A percentile compares a stretch with the other conserved stretches of the same genome.
phyloP scores from a whole-genome alignment of 1,140 invertebrate genomes.

The Zeugodacus cucurbitae region DNA sequence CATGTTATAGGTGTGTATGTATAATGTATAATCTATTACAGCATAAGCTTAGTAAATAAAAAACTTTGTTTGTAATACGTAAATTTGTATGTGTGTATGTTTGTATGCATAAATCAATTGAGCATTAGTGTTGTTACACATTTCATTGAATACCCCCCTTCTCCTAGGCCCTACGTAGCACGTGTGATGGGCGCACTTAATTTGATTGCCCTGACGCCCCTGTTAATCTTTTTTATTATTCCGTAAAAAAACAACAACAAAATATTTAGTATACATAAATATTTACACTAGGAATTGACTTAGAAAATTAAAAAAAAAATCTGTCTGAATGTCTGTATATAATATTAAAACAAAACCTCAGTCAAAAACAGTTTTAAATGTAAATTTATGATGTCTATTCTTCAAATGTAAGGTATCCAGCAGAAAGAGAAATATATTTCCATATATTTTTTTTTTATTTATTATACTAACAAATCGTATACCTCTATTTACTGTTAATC shows the following conservation, averaged over 20 bases:
- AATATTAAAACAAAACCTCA: too few relatives aligned
- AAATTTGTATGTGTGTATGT: neutral
- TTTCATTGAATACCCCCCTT: neutral
- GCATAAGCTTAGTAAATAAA: neutral
- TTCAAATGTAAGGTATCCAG: too few relatives aligned
- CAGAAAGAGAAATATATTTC: too few relatives aligned
- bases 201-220: neutral
- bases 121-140: neutral
- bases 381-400: too few relatives aligned
- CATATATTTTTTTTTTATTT: too few relatives aligned
- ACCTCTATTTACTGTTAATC: too few relatives aligned
- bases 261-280: neutral
- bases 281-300: neutral
- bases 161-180: neutral
- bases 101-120: neutral
- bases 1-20: neutral
- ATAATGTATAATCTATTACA: neutral
- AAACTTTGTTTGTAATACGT: neutral
- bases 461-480: too few relatives aligned
- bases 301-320: too few relatives aligned
- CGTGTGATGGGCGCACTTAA: neutral
- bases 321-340: too few relatives aligned
- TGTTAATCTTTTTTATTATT: neutral
- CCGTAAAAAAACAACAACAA: neutral
- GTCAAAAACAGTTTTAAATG: too few relatives aligned